A percentile compares a stretch with the other conserved stretches of the same genome.
Evolutionary conservation across 2,888 invertebrate genomes (phyloP).

Genomic region (Orthonychiurus folsomi): DNA sequence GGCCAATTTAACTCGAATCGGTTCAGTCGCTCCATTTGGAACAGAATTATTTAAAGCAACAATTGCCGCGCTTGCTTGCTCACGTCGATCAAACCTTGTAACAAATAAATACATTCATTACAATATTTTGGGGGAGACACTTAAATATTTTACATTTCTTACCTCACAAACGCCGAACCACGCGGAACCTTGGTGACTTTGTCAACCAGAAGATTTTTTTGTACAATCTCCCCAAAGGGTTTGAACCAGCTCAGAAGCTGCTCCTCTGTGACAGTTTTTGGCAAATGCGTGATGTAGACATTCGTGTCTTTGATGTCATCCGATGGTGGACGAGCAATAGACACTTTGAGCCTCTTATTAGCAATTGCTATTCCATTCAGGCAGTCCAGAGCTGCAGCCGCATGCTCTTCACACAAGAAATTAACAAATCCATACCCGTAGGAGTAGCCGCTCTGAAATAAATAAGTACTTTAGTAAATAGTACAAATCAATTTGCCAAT

Average conservation of each 20-base stretch:
- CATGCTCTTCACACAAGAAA: conserved; percentile 75
- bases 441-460: conserved; percentile 74
- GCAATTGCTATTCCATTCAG: conserved; percentile 80
- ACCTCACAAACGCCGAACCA: conserved; percentile 89
- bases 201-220: conserved; percentile 81
- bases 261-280: conserved; percentile 53
- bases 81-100: conserved; percentile 69
- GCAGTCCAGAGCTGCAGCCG: conserved; percentile 71
- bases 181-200: conserved; percentile 77
- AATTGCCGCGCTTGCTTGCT: conserved; percentile 84
- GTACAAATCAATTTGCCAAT: background rate
- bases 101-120: conserved; percentile 14
- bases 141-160: no score
- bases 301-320: conserved; percentile 90
- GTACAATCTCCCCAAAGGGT: conserved; percentile 81
- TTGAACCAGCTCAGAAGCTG: conserved; percentile 77
- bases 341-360: conserved; percentile 87
- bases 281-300: conserved; percentile 84
- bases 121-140: conserved; percentile 4
- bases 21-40: conserved; percentile 73
- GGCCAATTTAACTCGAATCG: conserved; percentile 73
- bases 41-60: conserved; percentile 66
- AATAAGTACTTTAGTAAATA: background rate
- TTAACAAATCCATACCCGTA: conserved; percentile 95
- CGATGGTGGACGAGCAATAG: conserved; percentile 81